phyloP scores from a whole-genome alignment of 92 coral and sea anemone species.

The Scolanthus callimorphus region DNA sequence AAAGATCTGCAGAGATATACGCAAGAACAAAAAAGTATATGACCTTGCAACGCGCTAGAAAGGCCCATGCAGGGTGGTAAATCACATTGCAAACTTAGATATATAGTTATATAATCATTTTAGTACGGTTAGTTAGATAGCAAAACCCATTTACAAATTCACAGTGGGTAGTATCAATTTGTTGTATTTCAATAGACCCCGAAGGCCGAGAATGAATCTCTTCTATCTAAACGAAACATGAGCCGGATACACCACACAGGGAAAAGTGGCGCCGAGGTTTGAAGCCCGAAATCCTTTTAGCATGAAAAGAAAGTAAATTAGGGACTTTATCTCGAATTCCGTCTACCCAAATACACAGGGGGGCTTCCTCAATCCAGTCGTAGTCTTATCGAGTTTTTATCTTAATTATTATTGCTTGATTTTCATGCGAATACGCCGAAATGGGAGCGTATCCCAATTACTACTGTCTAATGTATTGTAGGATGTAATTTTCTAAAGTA shows the following conservation, averaged over 20 bases:
- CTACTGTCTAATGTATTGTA: not conserved
- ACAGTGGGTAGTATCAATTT: constrained; percentile 1
- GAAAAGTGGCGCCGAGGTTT: not conserved
- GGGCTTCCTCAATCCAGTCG: not conserved
- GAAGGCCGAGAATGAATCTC: not conserved
- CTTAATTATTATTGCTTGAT: constrained; percentile 10
- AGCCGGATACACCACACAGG: not conserved
- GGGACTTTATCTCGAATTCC: not conserved
- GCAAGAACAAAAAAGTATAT: too few relatives aligned
- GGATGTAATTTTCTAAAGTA: not conserved
- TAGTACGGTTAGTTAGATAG: not conserved
- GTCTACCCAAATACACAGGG: not conserved
- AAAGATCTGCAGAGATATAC: too few relatives aligned
- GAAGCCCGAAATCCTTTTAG: not conserved
- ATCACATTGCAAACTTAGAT: too few relatives aligned
- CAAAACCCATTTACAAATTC: not conserved
- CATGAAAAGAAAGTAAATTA: not conserved
- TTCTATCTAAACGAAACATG: not conserved
- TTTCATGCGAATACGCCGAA: not conserved
- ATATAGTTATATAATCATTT: too few relatives aligned
- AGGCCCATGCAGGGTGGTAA: too few relatives aligned
- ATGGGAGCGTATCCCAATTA: not conserved
- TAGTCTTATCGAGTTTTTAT: constrained; percentile 4
- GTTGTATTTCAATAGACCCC: not conserved
- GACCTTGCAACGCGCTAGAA: too few relatives aligned